These are phyloP conservation scores for Sinodicranocentrus sp. DNA, from an alignment of 2,888 invertebrate genomes.

Conservation along the genomic window DNA sequence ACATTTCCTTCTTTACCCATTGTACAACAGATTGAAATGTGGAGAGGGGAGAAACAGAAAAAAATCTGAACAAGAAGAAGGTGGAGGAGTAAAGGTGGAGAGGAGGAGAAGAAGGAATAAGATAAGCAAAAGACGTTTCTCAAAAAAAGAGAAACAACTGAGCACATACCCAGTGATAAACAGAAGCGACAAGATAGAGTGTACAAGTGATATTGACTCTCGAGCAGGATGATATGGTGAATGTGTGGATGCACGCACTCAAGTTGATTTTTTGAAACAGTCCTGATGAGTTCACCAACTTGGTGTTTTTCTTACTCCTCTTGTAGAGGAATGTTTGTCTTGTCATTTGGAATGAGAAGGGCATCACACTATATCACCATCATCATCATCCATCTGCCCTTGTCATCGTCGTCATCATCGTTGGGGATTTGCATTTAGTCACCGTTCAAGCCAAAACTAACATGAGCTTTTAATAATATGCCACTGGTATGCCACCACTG, in stretches of 20 bases:
- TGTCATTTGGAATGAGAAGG: constrained; percentile 62
- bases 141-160: constrained; percentile 22
- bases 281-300: constrained; percentile 59
- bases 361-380: constrained; percentile 52
- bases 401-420: constrained; percentile 61
- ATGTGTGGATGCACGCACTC: too few species aligned
- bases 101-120: constrained; percentile 17
- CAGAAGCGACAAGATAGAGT: neutral
- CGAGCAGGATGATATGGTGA: too few species aligned
- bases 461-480: constrained; percentile 34
- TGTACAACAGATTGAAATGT: neutral
- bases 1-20: constrained; percentile 36
- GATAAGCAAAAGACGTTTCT: constrained; percentile 54
- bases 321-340: constrained; percentile 62
- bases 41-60: constrained; percentile 1
- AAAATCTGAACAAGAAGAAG: constrained; percentile 10
- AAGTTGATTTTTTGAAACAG: too few species aligned
- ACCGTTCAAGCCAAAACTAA: constrained; percentile 34
- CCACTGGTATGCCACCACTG: too few species aligned
- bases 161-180: neutral
- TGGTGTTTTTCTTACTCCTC: constrained; percentile 44
- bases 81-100: constrained; percentile 28
- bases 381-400: constrained; percentile 63
- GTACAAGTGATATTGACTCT: neutral
- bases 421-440: constrained; percentile 28